Percentiles rank a stretch among this genome's conserved stretches.
Conservation (phyloP, 2,113 vertebrate genomes). For the Peromyscus maniculatus region DNA sequence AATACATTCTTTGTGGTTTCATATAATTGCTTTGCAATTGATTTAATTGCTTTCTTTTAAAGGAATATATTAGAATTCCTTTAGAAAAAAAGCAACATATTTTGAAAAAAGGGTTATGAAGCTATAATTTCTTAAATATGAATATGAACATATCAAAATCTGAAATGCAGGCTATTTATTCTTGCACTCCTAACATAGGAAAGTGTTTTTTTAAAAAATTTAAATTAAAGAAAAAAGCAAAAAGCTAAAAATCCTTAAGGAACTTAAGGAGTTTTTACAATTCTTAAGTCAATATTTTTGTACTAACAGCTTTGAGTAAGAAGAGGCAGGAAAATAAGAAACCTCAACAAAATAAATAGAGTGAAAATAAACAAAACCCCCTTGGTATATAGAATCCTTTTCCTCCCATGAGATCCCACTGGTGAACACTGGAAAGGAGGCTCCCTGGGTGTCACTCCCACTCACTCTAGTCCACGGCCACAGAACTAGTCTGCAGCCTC, state of each 20-base stretch:
- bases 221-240: constrained; percentile 74
- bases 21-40: constrained; percentile 86
- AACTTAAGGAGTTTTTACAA: constrained; percentile 78
- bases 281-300: constrained; percentile 85
- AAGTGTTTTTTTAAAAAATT: constrained; percentile 74
- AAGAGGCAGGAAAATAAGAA: constrained; percentile 88
- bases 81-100: constrained; percentile 80
- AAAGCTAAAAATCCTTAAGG: constrained; percentile 74
- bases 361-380: constrained; percentile 87
- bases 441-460: constrained; percentile 77
- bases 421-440: constrained; percentile 81
- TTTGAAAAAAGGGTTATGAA: constrained; percentile 83
- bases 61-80: constrained; percentile 82
- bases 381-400: constrained; percentile 84
- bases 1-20: constrained; percentile 82
- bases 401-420: constrained; percentile 82
- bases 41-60: constrained; percentile 84
- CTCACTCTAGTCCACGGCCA: constrained; percentile 48
- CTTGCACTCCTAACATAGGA: constrained; percentile 86
- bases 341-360: constrained; percentile 90
- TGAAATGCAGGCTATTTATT: constrained; percentile 83
- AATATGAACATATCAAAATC: constrained; percentile 85
- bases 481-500: constrained; percentile 80
- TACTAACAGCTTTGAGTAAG: constrained; percentile 87
- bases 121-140: constrained; percentile 82